These are phyloP conservation scores for Drosophila ustulata DNA, from an alignment of 2,888 invertebrate genomes.

Conservation along the genomic window DNA sequence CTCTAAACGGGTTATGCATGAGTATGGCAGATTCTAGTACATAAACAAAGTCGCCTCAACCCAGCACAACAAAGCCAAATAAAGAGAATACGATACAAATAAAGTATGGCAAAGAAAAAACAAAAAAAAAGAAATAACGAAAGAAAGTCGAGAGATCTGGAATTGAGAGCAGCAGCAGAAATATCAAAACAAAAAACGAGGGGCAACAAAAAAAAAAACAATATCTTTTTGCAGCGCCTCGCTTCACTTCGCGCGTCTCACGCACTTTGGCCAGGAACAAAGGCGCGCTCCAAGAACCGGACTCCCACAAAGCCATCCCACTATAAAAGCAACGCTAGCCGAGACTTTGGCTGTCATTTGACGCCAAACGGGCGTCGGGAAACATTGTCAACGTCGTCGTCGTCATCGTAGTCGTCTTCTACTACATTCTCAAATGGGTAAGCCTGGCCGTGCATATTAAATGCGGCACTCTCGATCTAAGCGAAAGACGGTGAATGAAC, in stretches of 20 bases:
- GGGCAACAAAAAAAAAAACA: conserved; percentile 13
- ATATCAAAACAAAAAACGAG: conserved; percentile 28
- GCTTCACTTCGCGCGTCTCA: conserved; percentile 49
- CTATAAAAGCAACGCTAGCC: conserved; percentile 70
- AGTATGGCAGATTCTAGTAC: conserved; percentile 63
- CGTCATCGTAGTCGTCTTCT: not conserved
- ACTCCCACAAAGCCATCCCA: conserved; percentile 47
- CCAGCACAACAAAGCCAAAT: conserved; percentile 9
- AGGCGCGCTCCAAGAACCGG: conserved; percentile 73
- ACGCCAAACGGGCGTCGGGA: conserved; percentile 64
- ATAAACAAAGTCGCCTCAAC: conserved; percentile 61
- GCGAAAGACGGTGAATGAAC: conserved; percentile 68
- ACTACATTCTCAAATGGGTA: conserved; percentile 66
- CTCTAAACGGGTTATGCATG: conserved; percentile 54
- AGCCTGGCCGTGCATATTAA: conserved; percentile 71
- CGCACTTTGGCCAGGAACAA: conserved; percentile 80
- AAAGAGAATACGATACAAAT: conserved; percentile 13
- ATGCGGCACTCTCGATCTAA: conserved; percentile 34
- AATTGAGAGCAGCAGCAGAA: conserved; percentile 70
- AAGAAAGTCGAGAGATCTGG: conserved; percentile 76
- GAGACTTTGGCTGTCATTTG: conserved; percentile 74
- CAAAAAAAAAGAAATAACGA: conserved; percentile 34
- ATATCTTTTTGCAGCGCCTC: conserved; percentile 17
- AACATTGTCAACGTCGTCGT: conserved; percentile 25
- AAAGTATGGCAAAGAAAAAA: not conserved